Evolutionary conservation across 2,113 vertebrate species (phyloP).

Genomic region (Burhinus bistriatus): DNA sequence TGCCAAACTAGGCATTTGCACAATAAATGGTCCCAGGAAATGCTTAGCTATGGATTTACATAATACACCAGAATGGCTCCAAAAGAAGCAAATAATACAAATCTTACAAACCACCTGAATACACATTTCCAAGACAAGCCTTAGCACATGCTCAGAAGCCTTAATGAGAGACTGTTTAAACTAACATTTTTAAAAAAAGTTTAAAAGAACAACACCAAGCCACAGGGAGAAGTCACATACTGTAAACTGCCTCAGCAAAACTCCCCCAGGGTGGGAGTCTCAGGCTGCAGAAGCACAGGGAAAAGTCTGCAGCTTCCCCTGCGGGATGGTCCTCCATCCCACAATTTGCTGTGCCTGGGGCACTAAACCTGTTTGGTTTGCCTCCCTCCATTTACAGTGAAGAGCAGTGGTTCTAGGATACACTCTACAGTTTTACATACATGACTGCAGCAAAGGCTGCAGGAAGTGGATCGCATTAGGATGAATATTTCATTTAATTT

Average conservation of each 20-base stretch:
- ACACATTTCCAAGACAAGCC: slow-evolving; percentile 25
- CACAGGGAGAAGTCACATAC: neutral
- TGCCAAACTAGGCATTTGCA: neutral
- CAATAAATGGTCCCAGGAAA: slow-evolving; percentile 52
- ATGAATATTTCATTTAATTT: neutral
- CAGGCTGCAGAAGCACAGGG: neutral
- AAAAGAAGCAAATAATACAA: slow-evolving; percentile 63
- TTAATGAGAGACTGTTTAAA: slow-evolving; percentile 25
- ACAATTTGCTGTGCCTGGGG: neutral
- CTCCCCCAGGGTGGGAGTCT: neutral
- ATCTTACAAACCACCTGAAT: slow-evolving; percentile 53
- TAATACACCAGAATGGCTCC: slow-evolving; percentile 48
- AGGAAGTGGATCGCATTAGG: neutral
- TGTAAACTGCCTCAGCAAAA: neutral
- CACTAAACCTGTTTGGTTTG: neutral
- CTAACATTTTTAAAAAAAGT: neutral
- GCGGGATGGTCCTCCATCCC: neutral
- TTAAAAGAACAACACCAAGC: neutral
- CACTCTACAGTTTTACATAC: neutral
- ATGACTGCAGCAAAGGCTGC: neutral
- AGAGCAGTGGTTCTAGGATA: neutral
- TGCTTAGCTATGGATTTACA: slow-evolving; percentile 53
- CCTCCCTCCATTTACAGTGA: neutral
- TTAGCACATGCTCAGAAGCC: neutral
- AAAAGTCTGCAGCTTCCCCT: neutral